Percentiles rank a stretch among this genome's conserved stretches.
These are phyloP conservation scores for Hofmannophila pseudospretella DNA, from an alignment of 2,888 invertebrate genomes.

Conservation along the genomic window DNA sequence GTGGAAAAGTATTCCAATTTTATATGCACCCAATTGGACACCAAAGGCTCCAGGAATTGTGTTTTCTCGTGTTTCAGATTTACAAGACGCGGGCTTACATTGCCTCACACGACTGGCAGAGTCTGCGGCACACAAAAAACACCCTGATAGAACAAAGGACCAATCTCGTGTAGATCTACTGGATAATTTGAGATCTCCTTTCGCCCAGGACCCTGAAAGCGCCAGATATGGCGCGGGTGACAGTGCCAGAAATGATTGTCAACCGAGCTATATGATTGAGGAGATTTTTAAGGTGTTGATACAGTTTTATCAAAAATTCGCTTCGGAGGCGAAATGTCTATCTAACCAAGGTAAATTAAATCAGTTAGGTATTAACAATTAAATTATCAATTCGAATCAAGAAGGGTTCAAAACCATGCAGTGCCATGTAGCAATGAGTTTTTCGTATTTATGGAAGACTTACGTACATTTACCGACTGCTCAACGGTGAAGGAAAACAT, in stretches of 20 bases:
- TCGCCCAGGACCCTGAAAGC: conserved; percentile 10
- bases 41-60: no score
- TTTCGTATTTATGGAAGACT: no score
- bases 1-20: no score
- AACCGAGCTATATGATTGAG: conserved; percentile 56
- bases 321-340: conserved; percentile 36
- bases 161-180: conserved; percentile 37
- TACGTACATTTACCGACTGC: no score
- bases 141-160: conserved; percentile 36
- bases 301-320: conserved; percentile 38
- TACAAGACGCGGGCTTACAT: conserved; percentile 49
- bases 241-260: conserved; percentile 38
- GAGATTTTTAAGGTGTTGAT: conserved; percentile 52
- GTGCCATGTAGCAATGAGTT: no score
- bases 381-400: no score
- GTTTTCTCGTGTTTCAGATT: conserved; percentile 37
- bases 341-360: conserved; percentile 46
- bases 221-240: conserved; percentile 32
- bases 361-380: no score
- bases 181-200: conserved; percentile 45
- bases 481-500: no score
- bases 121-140: conserved; percentile 36
- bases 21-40: no score
- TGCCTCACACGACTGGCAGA: conserved; percentile 50
- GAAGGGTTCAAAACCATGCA: no score